These are phyloP conservation scores for Aegithalos caudatus DNA, from an alignment of 2,113 vertebrate species.

Conservation along the genomic window DNA sequence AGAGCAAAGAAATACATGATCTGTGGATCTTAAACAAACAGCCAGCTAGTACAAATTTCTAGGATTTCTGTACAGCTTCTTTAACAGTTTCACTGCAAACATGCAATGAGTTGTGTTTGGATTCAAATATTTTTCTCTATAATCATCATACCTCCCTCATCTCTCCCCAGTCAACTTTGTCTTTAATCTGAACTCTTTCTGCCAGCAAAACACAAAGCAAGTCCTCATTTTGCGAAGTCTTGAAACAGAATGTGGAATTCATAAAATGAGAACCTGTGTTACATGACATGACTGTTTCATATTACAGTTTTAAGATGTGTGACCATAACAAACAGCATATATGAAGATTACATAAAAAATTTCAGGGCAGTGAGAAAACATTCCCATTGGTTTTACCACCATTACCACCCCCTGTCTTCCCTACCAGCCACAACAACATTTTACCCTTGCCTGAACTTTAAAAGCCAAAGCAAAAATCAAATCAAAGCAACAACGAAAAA, in stretches of 20 bases:
- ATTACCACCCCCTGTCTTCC: neutral
- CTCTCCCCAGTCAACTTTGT: neutral
- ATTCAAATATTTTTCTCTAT: neutral
- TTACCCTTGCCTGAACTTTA: neutral
- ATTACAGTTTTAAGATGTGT: neutral
- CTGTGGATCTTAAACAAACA: neutral
- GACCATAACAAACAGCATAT: neutral
- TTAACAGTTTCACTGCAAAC: neutral
- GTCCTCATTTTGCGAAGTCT: neutral
- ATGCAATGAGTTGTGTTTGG: neutral
- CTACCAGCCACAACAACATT: fast-evolving
- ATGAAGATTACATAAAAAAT: neutral
- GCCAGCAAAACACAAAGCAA: neutral
- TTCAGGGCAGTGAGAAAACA: neutral
- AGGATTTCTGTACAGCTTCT: neutral
- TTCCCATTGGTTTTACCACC: neutral
- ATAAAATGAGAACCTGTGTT: neutral
- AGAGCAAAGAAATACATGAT: neutral
- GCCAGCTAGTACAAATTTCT: neutral
- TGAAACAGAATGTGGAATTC: neutral
- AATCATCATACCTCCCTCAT: neutral
- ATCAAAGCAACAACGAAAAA: neutral
- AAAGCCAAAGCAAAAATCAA: neutral
- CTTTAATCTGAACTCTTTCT: neutral
- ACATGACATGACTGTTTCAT: neutral